Evolutionary conservation across 2,797 vertebrate species (phyloP), one percentile per base, ranked within the genome.

Genomic region (Xenentodon cancila): DNA sequence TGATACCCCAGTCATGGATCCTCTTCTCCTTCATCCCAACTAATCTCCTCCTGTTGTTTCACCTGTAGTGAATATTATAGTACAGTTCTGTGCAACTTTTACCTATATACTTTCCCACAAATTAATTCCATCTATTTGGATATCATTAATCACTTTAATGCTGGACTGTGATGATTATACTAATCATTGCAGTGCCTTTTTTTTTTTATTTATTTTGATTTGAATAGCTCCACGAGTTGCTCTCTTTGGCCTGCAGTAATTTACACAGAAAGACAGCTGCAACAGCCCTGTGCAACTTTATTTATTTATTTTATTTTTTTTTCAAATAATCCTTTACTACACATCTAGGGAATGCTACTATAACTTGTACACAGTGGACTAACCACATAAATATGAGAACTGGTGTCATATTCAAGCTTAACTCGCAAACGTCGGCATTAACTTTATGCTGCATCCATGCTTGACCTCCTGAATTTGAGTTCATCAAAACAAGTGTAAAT

Each of bases 1-100:
- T 65, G 50, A 82, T 54, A 59, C 68, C 81, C 81, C 77, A 76
- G 68, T 76, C 87, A 82, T 82, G 51, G 75, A 84, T 71, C 81
- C 70, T 61, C 68, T 66, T 62, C 69, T 70, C 68, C 82, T 58
- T 78, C 82, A 87, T 78, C 60, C 57, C 40, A 7, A 57, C 56
- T 65, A 52, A 53, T 72, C 56, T 71, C 66, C 48, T 22, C 25
- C 20, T 55, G 59, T 68, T 74, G 77, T 77, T 72, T 83, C 77
- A 80, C 62, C 51, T 20, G 1, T 48, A 55, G 25, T 77, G 47
- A 81, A 80, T 84, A 79, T 70, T 79, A 27, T 59, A 71, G 71
- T 80, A 17, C 78, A 78, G 82, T 81, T 69, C 58, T 71, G 37
- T 13, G 5, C 58, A 51, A 43, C 53, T 59, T 20, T 59, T 71